Base-by-base conservation (phyloP, 2,113 vertebrate species). In the Triplophysa rosa region DNA sequence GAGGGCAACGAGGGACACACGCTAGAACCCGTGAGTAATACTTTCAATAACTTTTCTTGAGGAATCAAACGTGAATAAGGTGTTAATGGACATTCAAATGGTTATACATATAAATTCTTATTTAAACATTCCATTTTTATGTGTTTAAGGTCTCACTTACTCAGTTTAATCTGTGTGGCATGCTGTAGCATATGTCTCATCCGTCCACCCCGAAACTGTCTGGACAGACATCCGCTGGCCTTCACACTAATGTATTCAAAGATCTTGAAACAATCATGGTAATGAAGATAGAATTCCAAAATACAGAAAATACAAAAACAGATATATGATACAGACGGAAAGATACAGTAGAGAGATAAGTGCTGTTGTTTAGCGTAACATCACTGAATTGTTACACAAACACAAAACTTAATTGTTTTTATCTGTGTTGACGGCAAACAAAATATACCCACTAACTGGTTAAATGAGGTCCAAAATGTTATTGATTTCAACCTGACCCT, bases 1-100 rank as follows among this genome's bases (percentile, higher is more conserved):
- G 91, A 90, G 90, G 89, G 89, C 89, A 88, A 86, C n/a, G 86
- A 89, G 88, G 84, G 52, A 45, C 12, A 23, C 16, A n/a, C 21
- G 9, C 69, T 14, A 2, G 16, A n/a, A 19, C 54, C n/a, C 54
- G 9, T 21, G 19, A 58, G 16, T 58, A n/a, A n/a, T 58, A 58
- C 54, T n/a, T 58, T 21, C 19, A n/a, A 37, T 21, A 17, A 58
- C 54, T 10, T n/a, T 9, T n/a, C 7, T n/a, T 58, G 8, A 9
- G 42, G 42, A 45, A 12, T 11, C 42, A 45, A 12, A 45, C 6
- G 7, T 37, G 33, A 37, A 37, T 1, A 37, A 37, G 33, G 33
- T 37, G 33, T 37, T 37, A 37, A 49, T 14, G 47, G 11, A 14
- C 47, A 13, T 49, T 49, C 14, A 49, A 49, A 49, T 49, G 14